Evolutionary conservation across 1,140 invertebrate genomes (phyloP).

Genomic region (Lepidurus arcticus): DNA sequence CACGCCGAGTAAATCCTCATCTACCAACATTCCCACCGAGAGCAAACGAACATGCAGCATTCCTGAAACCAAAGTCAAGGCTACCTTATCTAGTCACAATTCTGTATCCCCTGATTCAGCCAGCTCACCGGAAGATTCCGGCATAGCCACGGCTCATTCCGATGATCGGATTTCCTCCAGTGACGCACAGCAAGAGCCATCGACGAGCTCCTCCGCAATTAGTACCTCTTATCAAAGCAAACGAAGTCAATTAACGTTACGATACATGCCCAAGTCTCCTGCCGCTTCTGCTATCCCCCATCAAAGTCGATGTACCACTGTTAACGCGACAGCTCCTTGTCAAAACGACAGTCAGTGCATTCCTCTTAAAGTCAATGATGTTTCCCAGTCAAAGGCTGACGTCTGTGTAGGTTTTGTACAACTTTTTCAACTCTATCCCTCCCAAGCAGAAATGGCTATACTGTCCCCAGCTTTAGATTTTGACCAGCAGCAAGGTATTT

Average conservation of each 20-base stretch:
- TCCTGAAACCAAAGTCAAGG: neutral
- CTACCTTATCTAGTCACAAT: neutral
- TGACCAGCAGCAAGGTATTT: constrained; percentile 3
- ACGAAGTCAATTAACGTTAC: constrained; percentile 11
- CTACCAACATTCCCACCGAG: neutral
- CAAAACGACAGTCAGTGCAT: neutral
- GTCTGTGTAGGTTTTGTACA: constrained; percentile 4
- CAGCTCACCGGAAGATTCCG: neutral
- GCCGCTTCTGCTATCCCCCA: neutral
- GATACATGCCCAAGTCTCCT: neutral
- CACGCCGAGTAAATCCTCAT: neutral
- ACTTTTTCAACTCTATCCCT: neutral
- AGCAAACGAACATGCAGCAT: neutral
- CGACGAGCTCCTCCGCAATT: neutral
- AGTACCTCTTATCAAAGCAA: neutral
- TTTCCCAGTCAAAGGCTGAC: neutral
- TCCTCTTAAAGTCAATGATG: constrained; percentile 2
- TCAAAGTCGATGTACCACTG: neutral
- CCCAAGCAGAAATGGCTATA: neutral
- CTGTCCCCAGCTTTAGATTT: neutral
- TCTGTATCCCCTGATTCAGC: neutral
- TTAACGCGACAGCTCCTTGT: neutral
- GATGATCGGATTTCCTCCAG: neutral
- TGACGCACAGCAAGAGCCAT: neutral
- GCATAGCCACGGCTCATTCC: neutral